phyloP scores from a whole-genome alignment of 2,797 vertebrate genomes.

The Urophycis tenuis region DNA sequence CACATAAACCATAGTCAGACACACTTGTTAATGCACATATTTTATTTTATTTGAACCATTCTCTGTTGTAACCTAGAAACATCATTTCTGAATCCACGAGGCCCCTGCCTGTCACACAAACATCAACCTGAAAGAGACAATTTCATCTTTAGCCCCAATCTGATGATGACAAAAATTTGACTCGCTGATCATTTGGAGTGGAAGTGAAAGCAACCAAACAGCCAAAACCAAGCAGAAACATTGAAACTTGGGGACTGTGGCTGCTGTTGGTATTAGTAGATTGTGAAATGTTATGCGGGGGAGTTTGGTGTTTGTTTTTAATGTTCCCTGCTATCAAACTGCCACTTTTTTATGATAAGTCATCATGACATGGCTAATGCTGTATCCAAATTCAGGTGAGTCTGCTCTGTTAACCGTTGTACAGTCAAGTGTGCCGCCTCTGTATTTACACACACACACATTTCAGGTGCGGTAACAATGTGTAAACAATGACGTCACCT shows the following conservation, averaged over 20 bases:
- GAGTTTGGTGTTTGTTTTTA: background rate
- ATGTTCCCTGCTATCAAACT: background rate
- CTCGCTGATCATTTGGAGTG: background rate
- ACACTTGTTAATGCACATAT: constrained; percentile 1
- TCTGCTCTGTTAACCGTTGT: background rate
- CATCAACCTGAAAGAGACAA: background rate
- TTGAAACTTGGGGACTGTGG: background rate
- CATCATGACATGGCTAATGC: background rate
- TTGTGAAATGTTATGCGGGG: background rate
- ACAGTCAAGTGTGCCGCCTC: background rate
- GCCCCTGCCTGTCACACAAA: background rate
- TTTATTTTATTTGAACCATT: background rate
- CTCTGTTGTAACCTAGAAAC: background rate
- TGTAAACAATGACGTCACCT: background rate
- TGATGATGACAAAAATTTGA: background rate
- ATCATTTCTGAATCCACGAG: background rate
- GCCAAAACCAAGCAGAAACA: no score
- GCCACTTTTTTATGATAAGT: background rate
- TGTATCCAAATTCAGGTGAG: background rate
- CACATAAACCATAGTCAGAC: background rate
- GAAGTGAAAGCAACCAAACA: no score
- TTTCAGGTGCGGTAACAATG: background rate
- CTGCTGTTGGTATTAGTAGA: background rate
- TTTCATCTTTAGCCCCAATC: background rate
- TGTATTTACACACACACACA: background rate